A percentile compares a stretch with the other conserved stretches of the same genome.
These are phyloP conservation scores for Philereme transversata DNA, from an alignment of 2,888 invertebrate genomes.

Conservation along the genomic window DNA sequence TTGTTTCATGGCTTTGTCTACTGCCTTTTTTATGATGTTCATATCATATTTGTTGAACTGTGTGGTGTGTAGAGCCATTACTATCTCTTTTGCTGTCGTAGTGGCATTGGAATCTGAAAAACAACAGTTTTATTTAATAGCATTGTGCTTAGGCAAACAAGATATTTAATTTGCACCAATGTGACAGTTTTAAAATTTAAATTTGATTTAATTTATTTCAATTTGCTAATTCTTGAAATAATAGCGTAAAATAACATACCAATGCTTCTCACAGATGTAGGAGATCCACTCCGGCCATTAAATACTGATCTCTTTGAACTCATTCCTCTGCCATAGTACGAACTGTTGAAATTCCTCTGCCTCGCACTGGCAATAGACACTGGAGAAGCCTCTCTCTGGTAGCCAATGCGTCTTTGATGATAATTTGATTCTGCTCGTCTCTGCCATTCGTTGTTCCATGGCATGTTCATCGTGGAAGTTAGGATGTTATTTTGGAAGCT, in stretches of 20 bases:
- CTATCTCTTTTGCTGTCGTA: conserved; percentile 61
- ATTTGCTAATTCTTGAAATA: no score
- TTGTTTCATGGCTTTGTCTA: conserved; percentile 51
- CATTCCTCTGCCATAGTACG: conserved; percentile 46
- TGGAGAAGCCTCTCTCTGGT: conserved; percentile 59
- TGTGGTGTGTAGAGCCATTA: conserved; percentile 53
- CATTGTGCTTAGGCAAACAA: no score
- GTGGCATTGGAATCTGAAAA: conserved; percentile 62
- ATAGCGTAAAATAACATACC: conserved; percentile 43
- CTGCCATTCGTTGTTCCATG: conserved; percentile 50
- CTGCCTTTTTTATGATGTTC: conserved; percentile 57
- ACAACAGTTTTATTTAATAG: not conserved
- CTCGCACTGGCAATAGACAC: conserved; percentile 56
- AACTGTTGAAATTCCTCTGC: conserved; percentile 47
- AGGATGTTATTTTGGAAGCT: conserved; percentile 52
- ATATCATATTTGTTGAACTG: conserved; percentile 61
- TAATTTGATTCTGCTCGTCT: conserved; percentile 48
- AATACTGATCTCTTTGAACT: conserved; percentile 53
- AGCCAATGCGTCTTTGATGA: conserved; percentile 54
- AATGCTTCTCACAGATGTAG: conserved; percentile 64
- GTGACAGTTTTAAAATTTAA: no score
- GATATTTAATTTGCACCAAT: no score
- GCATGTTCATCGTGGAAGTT: conserved; percentile 54
- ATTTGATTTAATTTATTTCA: no score
- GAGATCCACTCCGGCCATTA: conserved; percentile 62